Percentiles rank a stretch among this genome's conserved stretches.
Conservation (phyloP, 2,888 invertebrate genomes). For the Yponomeuta plumbellus region DNA sequence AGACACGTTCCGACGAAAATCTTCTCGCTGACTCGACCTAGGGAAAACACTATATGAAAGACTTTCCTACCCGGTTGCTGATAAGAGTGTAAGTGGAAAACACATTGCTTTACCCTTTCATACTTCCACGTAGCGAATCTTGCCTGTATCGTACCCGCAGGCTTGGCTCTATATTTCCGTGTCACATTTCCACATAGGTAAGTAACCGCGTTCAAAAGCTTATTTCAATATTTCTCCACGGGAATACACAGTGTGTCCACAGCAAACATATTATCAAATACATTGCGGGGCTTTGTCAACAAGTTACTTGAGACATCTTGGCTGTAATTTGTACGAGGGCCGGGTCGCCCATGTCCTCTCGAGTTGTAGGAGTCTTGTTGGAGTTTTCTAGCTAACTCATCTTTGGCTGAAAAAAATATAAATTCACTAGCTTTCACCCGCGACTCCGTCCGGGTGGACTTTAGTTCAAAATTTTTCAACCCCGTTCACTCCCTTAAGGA, state of each 20-base stretch:
- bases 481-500: too few relatives aligned
- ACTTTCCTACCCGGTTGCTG: background rate
- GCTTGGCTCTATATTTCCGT: background rate
- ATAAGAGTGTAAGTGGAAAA: slow-evolving; percentile 1
- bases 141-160: background rate
- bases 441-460: too few relatives aligned
- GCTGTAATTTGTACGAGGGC: slow-evolving; percentile 64
- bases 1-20: slow-evolving; percentile 14
- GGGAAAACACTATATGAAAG: slow-evolving; percentile 4
- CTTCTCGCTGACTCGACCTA: slow-evolving; percentile 6
- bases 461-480: too few relatives aligned
- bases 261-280: slow-evolving; percentile 30
- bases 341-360: slow-evolving; percentile 37
- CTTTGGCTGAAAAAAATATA: too few relatives aligned
- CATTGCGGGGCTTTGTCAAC: slow-evolving; percentile 45
- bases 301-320: slow-evolving; percentile 70
- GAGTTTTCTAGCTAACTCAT: too few relatives aligned
- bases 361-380: background rate
- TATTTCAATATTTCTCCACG: slow-evolving; percentile 32
- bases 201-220: background rate
- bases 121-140: background rate
- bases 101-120: background rate
- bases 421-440: too few relatives aligned
- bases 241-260: slow-evolving; percentile 45
- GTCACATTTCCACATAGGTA: background rate